Percentiles rank a stretch among this genome's conserved stretches.
Conservation (phyloP, 2,888 invertebrate genomes). For the Luffia ferchaultella region DNA sequence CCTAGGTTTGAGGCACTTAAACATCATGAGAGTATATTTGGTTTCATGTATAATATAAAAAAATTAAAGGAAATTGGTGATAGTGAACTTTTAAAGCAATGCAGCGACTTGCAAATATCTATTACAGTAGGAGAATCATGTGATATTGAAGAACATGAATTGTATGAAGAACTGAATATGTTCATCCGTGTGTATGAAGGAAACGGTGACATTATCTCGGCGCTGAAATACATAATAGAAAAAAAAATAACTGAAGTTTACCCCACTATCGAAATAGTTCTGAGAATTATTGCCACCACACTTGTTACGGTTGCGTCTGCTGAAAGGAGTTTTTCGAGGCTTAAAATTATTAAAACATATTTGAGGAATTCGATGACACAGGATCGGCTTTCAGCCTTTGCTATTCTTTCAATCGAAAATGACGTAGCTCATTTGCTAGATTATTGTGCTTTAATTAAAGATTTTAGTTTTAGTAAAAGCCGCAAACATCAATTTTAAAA, state of each 20-base stretch:
- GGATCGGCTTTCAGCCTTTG: too few relatives aligned
- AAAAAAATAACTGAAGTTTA: slow-evolving; percentile 14
- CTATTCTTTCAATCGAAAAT: too few relatives aligned
- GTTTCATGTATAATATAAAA: slow-evolving; percentile 9
- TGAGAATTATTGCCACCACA: slow-evolving; percentile 17
- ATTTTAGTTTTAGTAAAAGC: too few relatives aligned
- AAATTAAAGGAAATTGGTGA: slow-evolving; percentile 15
- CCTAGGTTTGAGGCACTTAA: background rate
- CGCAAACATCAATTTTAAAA: too few relatives aligned
- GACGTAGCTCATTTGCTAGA: too few relatives aligned
- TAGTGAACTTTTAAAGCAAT: slow-evolving; percentile 16
- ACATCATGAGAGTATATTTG: slow-evolving; percentile 5
- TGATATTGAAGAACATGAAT: slow-evolving; percentile 17
- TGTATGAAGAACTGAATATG: slow-evolving; percentile 19
- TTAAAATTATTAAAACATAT: background rate
- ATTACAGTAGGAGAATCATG: slow-evolving; percentile 18
- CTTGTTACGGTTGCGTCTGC: slow-evolving; percentile 16
- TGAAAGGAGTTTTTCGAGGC: slow-evolving; percentile 18
- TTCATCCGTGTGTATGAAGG: slow-evolving; percentile 18
- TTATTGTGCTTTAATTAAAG: too few relatives aligned
- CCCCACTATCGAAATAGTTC: slow-evolving; percentile 16
- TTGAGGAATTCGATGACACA: too few relatives aligned
- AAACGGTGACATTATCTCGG: slow-evolving; percentile 17
- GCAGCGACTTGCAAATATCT: slow-evolving; percentile 18
- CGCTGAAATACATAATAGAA: slow-evolving; percentile 14